A percentile compares a stretch with the other conserved stretches of the same genome.
These are phyloP conservation scores for Eurystomus glaucurus DNA, from an alignment of 2,797 vertebrate species.

Conservation along the genomic window DNA sequence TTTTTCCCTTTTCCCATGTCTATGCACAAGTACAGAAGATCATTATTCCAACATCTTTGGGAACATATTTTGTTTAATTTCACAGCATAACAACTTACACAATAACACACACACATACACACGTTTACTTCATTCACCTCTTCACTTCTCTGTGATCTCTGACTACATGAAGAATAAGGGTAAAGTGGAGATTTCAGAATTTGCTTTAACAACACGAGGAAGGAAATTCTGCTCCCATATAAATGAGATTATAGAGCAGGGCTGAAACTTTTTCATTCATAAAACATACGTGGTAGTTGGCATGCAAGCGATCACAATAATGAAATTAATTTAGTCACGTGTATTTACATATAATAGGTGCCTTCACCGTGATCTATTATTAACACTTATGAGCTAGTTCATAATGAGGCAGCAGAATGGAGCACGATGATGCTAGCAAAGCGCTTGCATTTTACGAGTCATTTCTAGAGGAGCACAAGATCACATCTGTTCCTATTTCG, in stretches of 20 bases:
- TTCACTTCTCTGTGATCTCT: not conserved
- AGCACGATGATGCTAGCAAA: not conserved
- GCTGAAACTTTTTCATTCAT: not conserved
- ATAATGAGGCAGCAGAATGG: not conserved
- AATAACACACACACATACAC: not conserved
- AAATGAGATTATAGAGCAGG: not conserved
- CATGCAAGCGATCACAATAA: not conserved
- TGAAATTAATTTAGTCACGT: not conserved
- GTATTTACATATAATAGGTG: not conserved
- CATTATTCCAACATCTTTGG: not conserved
- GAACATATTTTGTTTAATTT: not conserved
- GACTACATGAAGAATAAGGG: not conserved
- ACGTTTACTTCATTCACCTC: not conserved
- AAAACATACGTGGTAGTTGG: not conserved
- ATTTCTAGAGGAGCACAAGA: not conserved
- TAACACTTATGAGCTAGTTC: not conserved
- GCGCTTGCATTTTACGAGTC: not conserved
- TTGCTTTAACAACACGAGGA: not conserved
- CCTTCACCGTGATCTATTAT: conserved; percentile 1
- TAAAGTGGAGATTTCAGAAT: not conserved
- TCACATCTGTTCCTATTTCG: not conserved
- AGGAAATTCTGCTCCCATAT: not conserved
- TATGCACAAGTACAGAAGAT: not conserved
- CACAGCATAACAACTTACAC: not conserved
- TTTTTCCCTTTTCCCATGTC: not conserved